Base-by-base conservation (phyloP, 2,888 invertebrate species). In the Aromia moschata region DNA sequence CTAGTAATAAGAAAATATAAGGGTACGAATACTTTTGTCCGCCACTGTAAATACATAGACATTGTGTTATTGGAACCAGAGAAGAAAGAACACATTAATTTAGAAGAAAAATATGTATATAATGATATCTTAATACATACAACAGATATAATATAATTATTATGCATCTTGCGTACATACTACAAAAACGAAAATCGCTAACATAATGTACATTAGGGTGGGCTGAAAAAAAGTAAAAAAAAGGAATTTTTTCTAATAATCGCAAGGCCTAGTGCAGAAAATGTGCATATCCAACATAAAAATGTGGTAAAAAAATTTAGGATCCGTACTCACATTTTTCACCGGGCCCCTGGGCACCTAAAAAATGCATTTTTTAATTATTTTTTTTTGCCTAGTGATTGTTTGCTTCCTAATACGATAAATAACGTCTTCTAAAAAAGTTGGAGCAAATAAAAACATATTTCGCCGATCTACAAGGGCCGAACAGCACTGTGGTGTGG, bases 391-490 rank as follows among this genome's bases (percentile, higher is more conserved):
- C 25, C 25, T 25, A 25, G 25, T 25, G 9, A 25, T 25, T 25
- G 4, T 25, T 36, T 36, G 36, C 4, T 36, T 36, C n/a, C n/a
- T 36, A 36, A 36, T 36, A 36, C 9, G 4, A 36, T 11, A 9
- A 36, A 36, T n/a, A 38, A 3, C 10, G 4, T n/a, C 38, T 38
- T 10, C 14, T 38, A n/a, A 38, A 14, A 38, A 38, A 7, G 7
- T 38, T 38, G 15, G 10, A 38, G n/a, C 15, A 14, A 38, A 14
- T 38, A 7, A 10, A 38, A 38, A 38, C 2, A 38, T 38, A 14
- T 38, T 38, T 38, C 12, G 38, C 38, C 38, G 38, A 14, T 36
- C 38, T 16, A 12, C 38, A 38, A 5, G 38, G 15, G 38, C 3
- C 2, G 15, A 15, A 5, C 15, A 5, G 10, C 2, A 2, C 12